Percentiles rank a stretch among this genome's conserved stretches.
Evolutionary conservation across 2,113 vertebrate species (phyloP).

Genomic region (Corythornis madagascariensis): DNA sequence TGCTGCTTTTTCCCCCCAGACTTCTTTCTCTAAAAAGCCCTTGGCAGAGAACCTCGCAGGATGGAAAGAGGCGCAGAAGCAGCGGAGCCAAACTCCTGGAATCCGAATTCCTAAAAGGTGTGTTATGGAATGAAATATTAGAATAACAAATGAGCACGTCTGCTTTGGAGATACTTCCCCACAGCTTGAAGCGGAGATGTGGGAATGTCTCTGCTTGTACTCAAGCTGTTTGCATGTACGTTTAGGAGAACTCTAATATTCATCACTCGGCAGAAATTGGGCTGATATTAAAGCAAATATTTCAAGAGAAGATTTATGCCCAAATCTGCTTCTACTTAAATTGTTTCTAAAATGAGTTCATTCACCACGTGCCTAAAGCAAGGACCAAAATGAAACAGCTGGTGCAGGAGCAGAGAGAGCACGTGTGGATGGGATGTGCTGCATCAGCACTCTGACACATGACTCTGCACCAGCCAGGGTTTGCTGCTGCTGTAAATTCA

Average conservation of each 20-base stretch:
- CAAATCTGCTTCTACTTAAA: constrained; percentile 61
- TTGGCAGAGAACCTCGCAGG: neutral
- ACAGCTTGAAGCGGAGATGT: constrained; percentile 46
- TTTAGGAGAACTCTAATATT: constrained; percentile 59
- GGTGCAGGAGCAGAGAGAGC: neutral
- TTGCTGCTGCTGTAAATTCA: neutral
- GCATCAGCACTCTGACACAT: neutral
- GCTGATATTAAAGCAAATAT: constrained; percentile 61
- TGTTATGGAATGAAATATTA: constrained; percentile 50
- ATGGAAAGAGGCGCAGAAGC: constrained; percentile 12
- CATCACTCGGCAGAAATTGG: constrained; percentile 56
- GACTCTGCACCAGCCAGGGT: neutral
- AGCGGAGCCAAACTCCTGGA: neutral
- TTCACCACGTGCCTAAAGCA: constrained; percentile 32
- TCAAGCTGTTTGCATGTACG: constrained; percentile 67
- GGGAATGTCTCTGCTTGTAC: constrained; percentile 50
- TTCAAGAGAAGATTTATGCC: constrained; percentile 53
- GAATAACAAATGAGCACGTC: constrained; percentile 2
- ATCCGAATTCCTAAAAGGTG: constrained; percentile 58
- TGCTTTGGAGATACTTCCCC: constrained; percentile 53
- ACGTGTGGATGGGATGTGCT: neutral
- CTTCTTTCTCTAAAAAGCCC: constrained; percentile 6
- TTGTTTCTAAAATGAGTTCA: constrained; percentile 52
- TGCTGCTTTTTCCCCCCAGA: neutral
- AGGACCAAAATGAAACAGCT: constrained; percentile 51